These are phyloP conservation scores for Andricus curvator DNA, from an alignment of 2,888 invertebrate species.

Conservation along the genomic window DNA sequence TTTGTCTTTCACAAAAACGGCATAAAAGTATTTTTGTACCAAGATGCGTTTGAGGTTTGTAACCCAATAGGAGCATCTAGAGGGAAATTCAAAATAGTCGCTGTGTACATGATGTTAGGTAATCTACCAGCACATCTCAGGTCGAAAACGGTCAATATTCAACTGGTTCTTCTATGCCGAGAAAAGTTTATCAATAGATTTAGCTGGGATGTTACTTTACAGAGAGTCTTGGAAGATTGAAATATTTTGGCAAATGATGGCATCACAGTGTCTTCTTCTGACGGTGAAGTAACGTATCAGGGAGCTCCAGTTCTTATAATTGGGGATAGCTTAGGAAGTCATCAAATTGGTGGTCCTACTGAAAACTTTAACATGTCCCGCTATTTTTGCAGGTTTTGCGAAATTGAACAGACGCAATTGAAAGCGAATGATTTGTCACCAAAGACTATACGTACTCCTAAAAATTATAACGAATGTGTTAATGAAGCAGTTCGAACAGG, in stretches of 20 bases:
- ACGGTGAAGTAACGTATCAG: constrained; percentile 38
- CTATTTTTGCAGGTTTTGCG: constrained; percentile 56
- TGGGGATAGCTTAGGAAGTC: constrained; percentile 47
- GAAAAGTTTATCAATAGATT: constrained; percentile 59
- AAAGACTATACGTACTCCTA: neutral
- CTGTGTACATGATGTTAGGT: constrained; percentile 60
- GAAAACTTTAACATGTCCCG: constrained; percentile 58
- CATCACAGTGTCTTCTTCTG: neutral
- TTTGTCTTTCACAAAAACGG: neutral
- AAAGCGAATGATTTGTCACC: neutral
- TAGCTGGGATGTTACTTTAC: constrained; percentile 56
- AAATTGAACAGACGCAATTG: neutral
- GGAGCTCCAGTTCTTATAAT: constrained; percentile 55
- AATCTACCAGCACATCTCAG: constrained; percentile 60
- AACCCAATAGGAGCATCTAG: constrained; percentile 64
- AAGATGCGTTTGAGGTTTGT: constrained; percentile 66
- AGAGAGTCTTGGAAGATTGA: constrained; percentile 58
- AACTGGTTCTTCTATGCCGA: constrained; percentile 59
- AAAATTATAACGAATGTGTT: neutral
- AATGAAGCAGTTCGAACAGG: neutral
- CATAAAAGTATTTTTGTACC: constrained; percentile 57
- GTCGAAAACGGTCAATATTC: constrained; percentile 59
- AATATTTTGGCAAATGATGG: constrained; percentile 55
- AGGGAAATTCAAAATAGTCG: constrained; percentile 62
- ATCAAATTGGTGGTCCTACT: constrained; percentile 63